phyloP scores from a whole-genome alignment of 2,888 invertebrate genomes.

The Mellilla xanthometata region DNA sequence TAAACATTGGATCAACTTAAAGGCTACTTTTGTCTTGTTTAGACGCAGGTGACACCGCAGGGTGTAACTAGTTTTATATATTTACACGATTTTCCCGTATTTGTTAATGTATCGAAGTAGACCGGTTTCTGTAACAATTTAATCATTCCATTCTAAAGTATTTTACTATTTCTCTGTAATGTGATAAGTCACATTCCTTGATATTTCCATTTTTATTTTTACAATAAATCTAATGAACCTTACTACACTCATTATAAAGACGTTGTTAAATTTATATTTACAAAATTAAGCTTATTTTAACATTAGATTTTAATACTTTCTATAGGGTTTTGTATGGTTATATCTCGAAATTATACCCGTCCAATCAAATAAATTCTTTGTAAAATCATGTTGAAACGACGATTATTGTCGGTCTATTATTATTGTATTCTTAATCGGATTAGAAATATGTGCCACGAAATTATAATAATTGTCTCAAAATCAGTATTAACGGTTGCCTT shows the following conservation, averaged over 20 bases:
- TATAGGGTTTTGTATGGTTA: constrained; percentile 20
- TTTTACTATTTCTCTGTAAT: constrained; percentile 13
- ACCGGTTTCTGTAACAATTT: constrained; percentile 12
- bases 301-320: not conserved
- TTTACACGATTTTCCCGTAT: no score
- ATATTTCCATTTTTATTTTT: constrained; percentile 17
- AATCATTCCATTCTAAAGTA: constrained; percentile 28
- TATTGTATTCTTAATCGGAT: constrained; percentile 20
- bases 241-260: constrained; percentile 26
- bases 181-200: constrained; percentile 33
- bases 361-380: constrained; percentile 38
- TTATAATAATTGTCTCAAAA: constrained; percentile 35
- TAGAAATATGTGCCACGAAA: constrained; percentile 41
- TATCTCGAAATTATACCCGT: constrained; percentile 40
- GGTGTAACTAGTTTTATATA: no score
- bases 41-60: no score
- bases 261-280: constrained; percentile 8
- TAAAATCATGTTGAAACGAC: constrained; percentile 12
- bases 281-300: no score
- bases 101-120: not conserved
- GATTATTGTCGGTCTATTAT: constrained; percentile 22
- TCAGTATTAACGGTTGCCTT: constrained; percentile 49
- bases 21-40: no score
- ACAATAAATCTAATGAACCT: constrained; percentile 21
- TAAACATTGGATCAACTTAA: no score